Evolutionary conservation across 2,113 vertebrate species (phyloP).

Genomic region (Castor canadensis): DNA sequence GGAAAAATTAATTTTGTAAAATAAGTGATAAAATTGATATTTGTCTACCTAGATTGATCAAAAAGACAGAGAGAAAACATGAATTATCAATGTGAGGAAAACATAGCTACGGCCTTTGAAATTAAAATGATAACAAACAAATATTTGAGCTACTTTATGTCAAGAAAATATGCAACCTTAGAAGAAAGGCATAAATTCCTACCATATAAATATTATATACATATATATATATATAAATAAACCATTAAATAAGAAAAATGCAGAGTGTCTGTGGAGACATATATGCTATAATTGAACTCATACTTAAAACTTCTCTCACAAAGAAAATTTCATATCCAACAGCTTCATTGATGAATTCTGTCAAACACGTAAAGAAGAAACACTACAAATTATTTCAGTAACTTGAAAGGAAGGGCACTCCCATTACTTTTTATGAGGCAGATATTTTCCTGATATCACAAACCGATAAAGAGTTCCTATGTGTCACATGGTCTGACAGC

Average conservation of each 20-base stretch:
- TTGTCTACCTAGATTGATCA: not conserved
- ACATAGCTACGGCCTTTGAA: not conserved
- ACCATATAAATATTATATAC: too few relatives aligned
- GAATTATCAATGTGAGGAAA: not conserved
- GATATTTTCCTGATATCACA: not conserved
- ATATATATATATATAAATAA: not conserved
- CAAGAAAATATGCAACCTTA: not conserved
- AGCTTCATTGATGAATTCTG: not conserved
- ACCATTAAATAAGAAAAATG: not conserved
- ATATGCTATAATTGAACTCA: not conserved
- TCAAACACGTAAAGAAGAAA: not conserved
- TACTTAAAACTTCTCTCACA: not conserved
- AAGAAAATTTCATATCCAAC: not conserved
- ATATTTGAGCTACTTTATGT: not conserved
- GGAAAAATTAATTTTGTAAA: not conserved
- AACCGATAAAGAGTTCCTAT: not conserved
- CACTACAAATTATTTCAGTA: not conserved
- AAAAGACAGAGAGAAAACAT: not conserved
- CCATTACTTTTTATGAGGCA: not conserved
- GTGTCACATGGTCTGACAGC: too few relatives aligned
- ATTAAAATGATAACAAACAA: not conserved
- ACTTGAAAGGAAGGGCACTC: not conserved
- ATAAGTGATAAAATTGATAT: not conserved
- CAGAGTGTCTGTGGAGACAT: not conserved
- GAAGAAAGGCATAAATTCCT: not conserved